A percentile compares a stretch with the other conserved stretches of the same genome.
Conservation (phyloP, 2,797 vertebrate species). For the Gastrophryne carolinensis region DNA sequence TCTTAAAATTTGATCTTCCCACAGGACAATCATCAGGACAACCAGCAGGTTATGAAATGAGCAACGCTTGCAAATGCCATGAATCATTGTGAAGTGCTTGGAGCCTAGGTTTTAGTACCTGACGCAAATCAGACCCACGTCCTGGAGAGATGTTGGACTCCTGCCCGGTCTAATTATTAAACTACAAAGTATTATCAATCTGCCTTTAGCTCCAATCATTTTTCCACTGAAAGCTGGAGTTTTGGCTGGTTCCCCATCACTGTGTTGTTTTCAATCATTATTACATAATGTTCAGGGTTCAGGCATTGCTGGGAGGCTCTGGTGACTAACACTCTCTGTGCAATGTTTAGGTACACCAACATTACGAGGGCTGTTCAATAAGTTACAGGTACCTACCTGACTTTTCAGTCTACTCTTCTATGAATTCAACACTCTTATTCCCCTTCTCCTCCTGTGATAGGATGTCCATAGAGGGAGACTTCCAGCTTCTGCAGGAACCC, state of each 20-base stretch:
- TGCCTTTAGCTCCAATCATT: slow-evolving; percentile 23
- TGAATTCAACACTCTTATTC: too few species aligned
- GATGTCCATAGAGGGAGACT: too few species aligned
- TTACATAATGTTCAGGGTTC: background rate
- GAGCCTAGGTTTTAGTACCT: slow-evolving; percentile 35
- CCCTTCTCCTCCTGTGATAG: too few species aligned
- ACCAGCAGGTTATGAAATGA: background rate
- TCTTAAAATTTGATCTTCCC: background rate
- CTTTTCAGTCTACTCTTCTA: too few species aligned
- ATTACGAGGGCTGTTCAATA: too few species aligned
- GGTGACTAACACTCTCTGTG: background rate
- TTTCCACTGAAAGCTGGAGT: slow-evolving; percentile 6
- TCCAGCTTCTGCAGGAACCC: too few species aligned
- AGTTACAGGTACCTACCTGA: too few species aligned
- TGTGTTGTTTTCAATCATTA: slow-evolving; percentile 2
- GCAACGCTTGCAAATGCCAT: slow-evolving; percentile 34
- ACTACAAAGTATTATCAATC: slow-evolving; percentile 45
- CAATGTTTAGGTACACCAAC: too few species aligned
- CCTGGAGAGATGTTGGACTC: slow-evolving; percentile 17
- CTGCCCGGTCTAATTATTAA: slow-evolving; percentile 46
- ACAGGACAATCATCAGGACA: background rate
- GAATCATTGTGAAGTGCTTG: slow-evolving; percentile 38
- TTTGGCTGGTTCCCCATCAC: background rate
- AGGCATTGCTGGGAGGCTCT: background rate
- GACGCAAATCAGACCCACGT: slow-evolving; percentile 37